Base-by-base conservation (phyloP, 2,888 invertebrate species). In the Microctonus hyperodae region DNA sequence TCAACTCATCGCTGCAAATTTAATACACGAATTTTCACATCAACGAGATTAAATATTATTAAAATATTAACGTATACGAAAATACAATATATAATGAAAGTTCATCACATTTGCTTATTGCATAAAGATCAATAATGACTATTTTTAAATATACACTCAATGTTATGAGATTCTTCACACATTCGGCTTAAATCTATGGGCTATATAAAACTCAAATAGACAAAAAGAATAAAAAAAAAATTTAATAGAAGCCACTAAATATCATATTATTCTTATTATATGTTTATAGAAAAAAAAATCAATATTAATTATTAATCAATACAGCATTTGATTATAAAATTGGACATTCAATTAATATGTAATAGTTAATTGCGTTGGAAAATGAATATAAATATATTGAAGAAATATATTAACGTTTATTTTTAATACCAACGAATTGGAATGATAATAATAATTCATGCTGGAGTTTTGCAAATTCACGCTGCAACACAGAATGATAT, bases 401-500 rank as follows among this genome's bases (percentile, higher is more conserved):
- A n/a, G n/a, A n/a, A n/a, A n/a, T n/a, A n/a, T n/a, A n/a, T n/a
- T n/a, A n/a, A n/a, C n/a, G n/a, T n/a, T n/a, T n/a, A n/a, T n/a
- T n/a, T n/a, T n/a, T n/a, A n/a, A n/a, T n/a, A 50, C 6, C 0
- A 0, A 44, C 5, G 44, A 44, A 16, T 72, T 68, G 40, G 23
- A 51, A 64, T 67, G 50, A 37, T n/a, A 37, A 53, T 48, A 13
- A 37, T 44, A 20, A n/a, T 16, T 11, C 60, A 60, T 50, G 60
- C 60, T 50, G 25, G 22, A 23, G 25, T n/a, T n/a, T n/a, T n/a
- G n/a, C n/a, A 22, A 31, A 31, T 16, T 31, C 50, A 60, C 50
- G 28, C n/a, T n/a, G n/a, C n/a, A n/a, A n/a, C n/a, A n/a, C 59
- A 44, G 64, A 13, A 58, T 57, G 67, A 65, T n/a, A 53, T 33